Evolutionary conservation across 1,140 invertebrate species (phyloP).

Genomic region (Zaprionus ghesquierei): DNA sequence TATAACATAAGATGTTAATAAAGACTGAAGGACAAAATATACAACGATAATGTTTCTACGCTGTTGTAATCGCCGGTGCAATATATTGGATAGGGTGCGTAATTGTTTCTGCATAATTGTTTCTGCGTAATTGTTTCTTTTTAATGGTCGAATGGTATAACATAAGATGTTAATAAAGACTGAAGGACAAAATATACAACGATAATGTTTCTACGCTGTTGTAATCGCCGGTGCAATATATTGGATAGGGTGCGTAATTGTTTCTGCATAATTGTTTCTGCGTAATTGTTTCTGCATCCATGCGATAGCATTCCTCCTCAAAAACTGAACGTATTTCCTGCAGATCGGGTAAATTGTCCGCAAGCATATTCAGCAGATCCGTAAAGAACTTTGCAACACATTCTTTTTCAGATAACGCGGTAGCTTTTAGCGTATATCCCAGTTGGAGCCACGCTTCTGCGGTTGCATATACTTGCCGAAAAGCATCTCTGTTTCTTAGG

Average conservation of each 20-base stretch:
- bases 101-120: too few species aligned
- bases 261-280: too few species aligned
- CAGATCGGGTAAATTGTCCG: slow-evolving; percentile 86
- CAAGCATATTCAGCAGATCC: slow-evolving; percentile 87
- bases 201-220: slow-evolving; percentile 13
- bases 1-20: too few species aligned
- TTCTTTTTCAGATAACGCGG: slow-evolving; percentile 84
- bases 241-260: slow-evolving; percentile 81
- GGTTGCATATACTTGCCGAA: slow-evolving; percentile 94
- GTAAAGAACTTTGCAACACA: slow-evolving; percentile 88
- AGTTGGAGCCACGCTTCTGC: slow-evolving; percentile 64
- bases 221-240: slow-evolving; percentile 80
- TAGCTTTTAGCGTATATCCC: slow-evolving; percentile 86
- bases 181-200: slow-evolving; percentile 2
- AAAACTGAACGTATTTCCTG: slow-evolving; percentile 86
- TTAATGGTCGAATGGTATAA: too few species aligned
- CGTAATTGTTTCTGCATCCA: slow-evolving; percentile 83
- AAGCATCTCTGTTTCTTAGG: slow-evolving; percentile 94
- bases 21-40: too few species aligned
- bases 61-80: too few species aligned
- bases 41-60: too few species aligned
- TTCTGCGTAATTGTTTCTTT: too few species aligned
- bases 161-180: background rate
- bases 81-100: too few species aligned
- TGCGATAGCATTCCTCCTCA: slow-evolving; percentile 85